phyloP scores from a whole-genome alignment of 2,888 invertebrate species.

The Papilio gigon region DNA sequence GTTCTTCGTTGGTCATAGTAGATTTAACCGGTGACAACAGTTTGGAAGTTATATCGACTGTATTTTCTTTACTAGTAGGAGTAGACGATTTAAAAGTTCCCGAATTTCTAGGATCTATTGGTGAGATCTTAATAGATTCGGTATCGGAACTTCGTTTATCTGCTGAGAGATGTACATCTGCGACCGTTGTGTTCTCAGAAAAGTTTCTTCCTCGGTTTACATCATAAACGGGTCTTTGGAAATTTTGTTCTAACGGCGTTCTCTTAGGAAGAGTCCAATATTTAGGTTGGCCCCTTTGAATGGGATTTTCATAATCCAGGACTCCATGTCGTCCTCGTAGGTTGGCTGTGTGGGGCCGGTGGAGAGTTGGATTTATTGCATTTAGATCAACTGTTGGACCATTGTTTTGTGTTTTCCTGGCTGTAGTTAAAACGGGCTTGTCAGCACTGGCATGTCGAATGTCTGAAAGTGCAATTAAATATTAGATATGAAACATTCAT shows the following conservation, averaged over 20 bases:
- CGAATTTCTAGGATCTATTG: constrained; percentile 84
- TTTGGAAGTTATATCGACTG: constrained; percentile 76
- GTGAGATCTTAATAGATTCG: constrained; percentile 84
- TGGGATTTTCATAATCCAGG: constrained; percentile 62
- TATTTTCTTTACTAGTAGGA: constrained; percentile 81
- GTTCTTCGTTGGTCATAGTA: constrained; percentile 89
- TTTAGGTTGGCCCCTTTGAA: constrained; percentile 68
- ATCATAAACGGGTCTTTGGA: constrained; percentile 43
- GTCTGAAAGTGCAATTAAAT: constrained; percentile 72
- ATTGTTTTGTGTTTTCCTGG: constrained; percentile 52
- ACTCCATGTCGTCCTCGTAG: constrained; percentile 67
- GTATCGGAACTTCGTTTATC: constrained; percentile 51
- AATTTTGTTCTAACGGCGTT: constrained; percentile 54
- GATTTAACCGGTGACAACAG: constrained; percentile 86
- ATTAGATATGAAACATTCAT: constrained; percentile 10
- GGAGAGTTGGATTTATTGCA: constrained; percentile 62
- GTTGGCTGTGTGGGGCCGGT: constrained; percentile 66
- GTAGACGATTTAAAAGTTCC: constrained; percentile 86
- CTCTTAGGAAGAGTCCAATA: constrained; percentile 84
- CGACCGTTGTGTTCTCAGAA: constrained; percentile 51
- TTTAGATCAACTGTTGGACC: constrained; percentile 61
- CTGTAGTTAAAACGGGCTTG: constrained; percentile 63
- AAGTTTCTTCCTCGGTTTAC: constrained; percentile 54
- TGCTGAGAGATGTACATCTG: constrained; percentile 48
- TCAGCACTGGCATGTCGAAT: constrained; percentile 86